Evolutionary conservation across 2,797 vertebrate species (phyloP).

Genomic region (Morus bassanus): DNA sequence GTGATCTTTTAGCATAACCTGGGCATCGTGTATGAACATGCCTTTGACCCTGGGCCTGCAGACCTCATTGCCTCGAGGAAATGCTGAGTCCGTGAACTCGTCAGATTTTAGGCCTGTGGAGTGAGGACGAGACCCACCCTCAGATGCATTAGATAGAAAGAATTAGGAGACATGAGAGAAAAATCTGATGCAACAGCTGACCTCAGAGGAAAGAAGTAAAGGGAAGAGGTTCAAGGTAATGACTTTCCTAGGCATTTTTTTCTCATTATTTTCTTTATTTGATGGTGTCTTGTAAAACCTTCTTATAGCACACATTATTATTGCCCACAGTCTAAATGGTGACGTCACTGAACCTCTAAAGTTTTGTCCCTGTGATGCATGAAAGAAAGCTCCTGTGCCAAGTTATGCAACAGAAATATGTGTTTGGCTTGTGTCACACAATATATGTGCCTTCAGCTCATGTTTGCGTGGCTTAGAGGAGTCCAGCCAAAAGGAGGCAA

Average conservation of each 20-base stretch:
- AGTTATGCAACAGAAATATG: neutral
- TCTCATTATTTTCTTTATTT: neutral
- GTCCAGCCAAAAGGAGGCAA: neutral
- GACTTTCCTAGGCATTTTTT: neutral
- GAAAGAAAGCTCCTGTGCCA: neutral
- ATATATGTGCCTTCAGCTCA: fast-evolving
- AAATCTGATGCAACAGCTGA: conserved; percentile 14
- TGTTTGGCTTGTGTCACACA: fast-evolving
- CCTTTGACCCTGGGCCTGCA: conserved; percentile 7
- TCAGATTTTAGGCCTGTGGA: neutral
- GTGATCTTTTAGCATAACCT: neutral
- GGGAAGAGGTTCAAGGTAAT: neutral
- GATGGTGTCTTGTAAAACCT: neutral
- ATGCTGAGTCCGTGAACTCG: neutral
- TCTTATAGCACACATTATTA: neutral
- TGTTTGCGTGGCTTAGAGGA: neutral
- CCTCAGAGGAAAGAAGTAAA: neutral
- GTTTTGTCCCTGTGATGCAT: neutral
- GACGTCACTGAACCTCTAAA: neutral
- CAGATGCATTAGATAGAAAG: conserved; percentile 20
- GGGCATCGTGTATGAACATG: neutral
- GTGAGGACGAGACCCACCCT: conserved; percentile 32
- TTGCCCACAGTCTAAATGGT: neutral
- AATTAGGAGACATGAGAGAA: neutral
- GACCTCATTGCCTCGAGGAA: conserved; percentile 5